phyloP scores from a whole-genome alignment of 2,113 vertebrate genomes.

The Dendrocopos noguchii region DNA sequence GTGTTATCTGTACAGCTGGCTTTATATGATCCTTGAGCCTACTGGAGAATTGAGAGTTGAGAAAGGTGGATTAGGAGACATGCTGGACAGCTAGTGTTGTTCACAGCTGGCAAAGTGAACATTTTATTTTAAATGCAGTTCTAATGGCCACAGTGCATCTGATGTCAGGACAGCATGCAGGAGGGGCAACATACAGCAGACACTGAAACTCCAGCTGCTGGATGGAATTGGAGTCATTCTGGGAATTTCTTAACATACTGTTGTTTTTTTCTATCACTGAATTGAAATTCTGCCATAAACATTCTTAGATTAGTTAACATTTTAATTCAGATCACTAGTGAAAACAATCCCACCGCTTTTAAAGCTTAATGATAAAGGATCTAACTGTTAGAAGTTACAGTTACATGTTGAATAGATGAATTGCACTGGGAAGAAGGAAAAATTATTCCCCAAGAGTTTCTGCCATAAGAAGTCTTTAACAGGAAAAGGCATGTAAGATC shows the following conservation, averaged over 20 bases:
- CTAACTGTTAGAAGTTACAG: not conserved
- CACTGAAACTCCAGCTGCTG: not conserved
- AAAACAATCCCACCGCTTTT: conserved; percentile 22
- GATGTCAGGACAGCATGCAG: not conserved
- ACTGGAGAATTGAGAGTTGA: conserved; percentile 3
- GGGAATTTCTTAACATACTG: not conserved
- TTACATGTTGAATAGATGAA: not conserved
- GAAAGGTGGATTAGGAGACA: conserved; percentile 32
- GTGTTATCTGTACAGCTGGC: conserved; percentile 20
- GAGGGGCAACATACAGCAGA: not conserved
- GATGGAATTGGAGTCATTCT: not conserved
- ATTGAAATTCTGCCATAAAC: not conserved
- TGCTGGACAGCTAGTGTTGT: not conserved
- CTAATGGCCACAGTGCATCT: not conserved
- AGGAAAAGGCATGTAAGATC: not conserved
- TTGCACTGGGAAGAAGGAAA: conserved; percentile 4
- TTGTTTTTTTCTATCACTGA: not conserved
- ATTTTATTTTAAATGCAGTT: conserved; percentile 21
- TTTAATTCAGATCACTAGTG: not conserved
- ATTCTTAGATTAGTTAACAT: not conserved
- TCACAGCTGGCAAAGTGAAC: not conserved
- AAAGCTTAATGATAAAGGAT: conserved; percentile 15
- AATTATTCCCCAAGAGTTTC: not conserved
- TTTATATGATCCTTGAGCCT: conserved; percentile 32
- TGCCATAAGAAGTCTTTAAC: not conserved